Evolutionary conservation across 2,888 invertebrate genomes (phyloP).

Genomic region (Pammene fasciana): DNA sequence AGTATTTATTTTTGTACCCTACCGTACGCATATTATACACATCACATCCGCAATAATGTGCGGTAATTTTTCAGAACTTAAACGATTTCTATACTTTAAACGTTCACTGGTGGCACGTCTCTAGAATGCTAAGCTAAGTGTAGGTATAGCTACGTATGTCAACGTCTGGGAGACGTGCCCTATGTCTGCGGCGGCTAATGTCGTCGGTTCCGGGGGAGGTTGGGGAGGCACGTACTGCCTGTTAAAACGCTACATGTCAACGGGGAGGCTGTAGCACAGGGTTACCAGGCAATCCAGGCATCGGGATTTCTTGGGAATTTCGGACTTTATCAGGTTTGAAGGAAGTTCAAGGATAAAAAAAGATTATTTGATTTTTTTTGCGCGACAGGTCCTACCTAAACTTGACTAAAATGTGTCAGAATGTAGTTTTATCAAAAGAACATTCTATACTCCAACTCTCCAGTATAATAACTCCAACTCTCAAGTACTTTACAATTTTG

Average conservation of each 20-base stretch:
- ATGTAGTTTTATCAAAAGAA: too few species aligned
- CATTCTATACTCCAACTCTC: too few species aligned
- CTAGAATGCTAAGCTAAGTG: conserved; percentile 51
- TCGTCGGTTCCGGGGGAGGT: conserved; percentile 69
- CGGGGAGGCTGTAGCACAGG: conserved; percentile 57
- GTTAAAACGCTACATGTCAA: conserved; percentile 83
- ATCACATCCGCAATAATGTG: too few species aligned
- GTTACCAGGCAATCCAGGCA: background rate
- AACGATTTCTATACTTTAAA: too few species aligned
- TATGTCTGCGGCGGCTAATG: conserved; percentile 82
- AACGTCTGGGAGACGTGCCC: conserved; percentile 75
- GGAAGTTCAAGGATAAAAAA: background rate
- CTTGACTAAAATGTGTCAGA: too few species aligned
- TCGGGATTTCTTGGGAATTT: background rate
- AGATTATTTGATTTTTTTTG: background rate
- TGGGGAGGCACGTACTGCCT: conserved; percentile 75
- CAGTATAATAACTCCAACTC: too few species aligned
- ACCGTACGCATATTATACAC: too few species aligned
- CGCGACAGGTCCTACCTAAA: background rate
- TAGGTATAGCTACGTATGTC: conserved; percentile 66
- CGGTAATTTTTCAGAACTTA: too few species aligned
- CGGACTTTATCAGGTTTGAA: background rate
- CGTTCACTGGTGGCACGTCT: conserved; percentile 17
- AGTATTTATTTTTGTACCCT: too few species aligned
- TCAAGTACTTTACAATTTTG: too few species aligned